Evolutionary conservation across 2,888 invertebrate species (phyloP).

Genomic region (Liopterus haemorrhoidalis): DNA sequence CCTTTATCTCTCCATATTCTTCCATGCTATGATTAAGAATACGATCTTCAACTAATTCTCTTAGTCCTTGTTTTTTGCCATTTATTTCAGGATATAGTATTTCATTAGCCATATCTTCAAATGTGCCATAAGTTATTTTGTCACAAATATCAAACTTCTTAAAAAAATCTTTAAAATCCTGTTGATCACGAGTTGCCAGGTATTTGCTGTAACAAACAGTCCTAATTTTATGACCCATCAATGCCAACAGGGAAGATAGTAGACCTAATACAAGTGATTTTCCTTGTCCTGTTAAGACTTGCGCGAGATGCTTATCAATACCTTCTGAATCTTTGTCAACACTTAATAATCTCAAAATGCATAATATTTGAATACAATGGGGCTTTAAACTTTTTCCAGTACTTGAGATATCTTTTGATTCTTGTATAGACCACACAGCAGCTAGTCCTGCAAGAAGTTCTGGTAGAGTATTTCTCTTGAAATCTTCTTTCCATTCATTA

Average conservation of each 20-base stretch:
- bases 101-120: conserved; percentile 7
- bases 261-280: background rate
- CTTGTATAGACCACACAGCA: conserved; percentile 1
- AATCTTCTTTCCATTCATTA: background rate
- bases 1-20: background rate
- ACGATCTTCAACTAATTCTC: background rate
- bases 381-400: background rate
- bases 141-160: background rate
- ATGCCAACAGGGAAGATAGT: background rate
- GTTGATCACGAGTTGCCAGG: conserved; percentile 1
- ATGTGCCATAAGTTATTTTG: conserved; percentile 1
- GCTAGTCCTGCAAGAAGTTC: conserved; percentile 4
- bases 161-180: background rate
- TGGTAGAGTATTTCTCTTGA: background rate
- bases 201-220: conserved; percentile 5
- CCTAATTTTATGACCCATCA: background rate
- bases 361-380: conserved; percentile 3
- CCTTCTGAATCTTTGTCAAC: background rate
- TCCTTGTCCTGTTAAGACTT: conserved; percentile 6
- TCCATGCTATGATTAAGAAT: background rate
- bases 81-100: background rate
- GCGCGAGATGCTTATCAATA: background rate
- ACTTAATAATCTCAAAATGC: conserved; percentile 3
- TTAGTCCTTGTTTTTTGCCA: background rate
- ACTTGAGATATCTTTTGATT: background rate